Percentiles rank a stretch among this genome's conserved stretches.
These are phyloP conservation scores for Cliona cf. orientalis DNA, from an alignment of 37 sponge, comb jelly and placozoan genomes.

Conservation along the genomic window DNA sequence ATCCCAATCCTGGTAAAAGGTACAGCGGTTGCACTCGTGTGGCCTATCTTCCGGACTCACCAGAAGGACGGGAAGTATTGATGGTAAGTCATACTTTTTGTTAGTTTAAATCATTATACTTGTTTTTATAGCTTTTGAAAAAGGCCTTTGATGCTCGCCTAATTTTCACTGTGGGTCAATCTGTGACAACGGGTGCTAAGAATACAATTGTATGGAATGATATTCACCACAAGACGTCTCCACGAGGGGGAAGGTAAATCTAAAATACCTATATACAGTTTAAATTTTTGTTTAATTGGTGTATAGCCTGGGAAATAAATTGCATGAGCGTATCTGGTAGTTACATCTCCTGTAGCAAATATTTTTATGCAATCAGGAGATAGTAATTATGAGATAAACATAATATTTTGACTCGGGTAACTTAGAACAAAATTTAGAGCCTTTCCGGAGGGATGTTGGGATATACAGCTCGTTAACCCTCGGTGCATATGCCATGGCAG, in stretches of 20 bases:
- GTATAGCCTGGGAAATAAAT: too few relatives aligned
- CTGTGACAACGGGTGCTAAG: slow-evolving; percentile 36
- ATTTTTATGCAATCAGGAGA: too few relatives aligned
- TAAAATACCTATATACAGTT: neutral
- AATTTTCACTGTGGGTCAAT: slow-evolving; percentile 62
- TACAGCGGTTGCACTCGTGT: slow-evolving; percentile 49
- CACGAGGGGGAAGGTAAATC: slow-evolving; percentile 41
- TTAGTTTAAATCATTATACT: too few relatives aligned
- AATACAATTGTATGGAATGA: slow-evolving; percentile 55
- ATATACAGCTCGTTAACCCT: too few relatives aligned
- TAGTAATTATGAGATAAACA: too few relatives aligned
- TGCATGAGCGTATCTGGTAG: too few relatives aligned
- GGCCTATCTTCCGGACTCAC: slow-evolving; percentile 76
- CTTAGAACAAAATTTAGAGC: too few relatives aligned
- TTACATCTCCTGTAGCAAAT: too few relatives aligned
- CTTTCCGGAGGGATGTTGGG: too few relatives aligned
- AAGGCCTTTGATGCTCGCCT: slow-evolving; percentile 59
- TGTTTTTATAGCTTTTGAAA: slow-evolving; percentile 29
- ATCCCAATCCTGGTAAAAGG: slow-evolving; percentile 76
- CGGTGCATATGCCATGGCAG: too few relatives aligned
- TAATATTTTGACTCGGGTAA: too few relatives aligned
- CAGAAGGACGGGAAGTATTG: slow-evolving; percentile 66
- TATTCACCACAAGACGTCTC: slow-evolving; percentile 67
- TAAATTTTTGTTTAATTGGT: neutral
- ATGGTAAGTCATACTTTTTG: too few relatives aligned